Base-by-base conservation (phyloP, 2,797 vertebrate species). In the Arnoldichthys spilopterus region DNA sequence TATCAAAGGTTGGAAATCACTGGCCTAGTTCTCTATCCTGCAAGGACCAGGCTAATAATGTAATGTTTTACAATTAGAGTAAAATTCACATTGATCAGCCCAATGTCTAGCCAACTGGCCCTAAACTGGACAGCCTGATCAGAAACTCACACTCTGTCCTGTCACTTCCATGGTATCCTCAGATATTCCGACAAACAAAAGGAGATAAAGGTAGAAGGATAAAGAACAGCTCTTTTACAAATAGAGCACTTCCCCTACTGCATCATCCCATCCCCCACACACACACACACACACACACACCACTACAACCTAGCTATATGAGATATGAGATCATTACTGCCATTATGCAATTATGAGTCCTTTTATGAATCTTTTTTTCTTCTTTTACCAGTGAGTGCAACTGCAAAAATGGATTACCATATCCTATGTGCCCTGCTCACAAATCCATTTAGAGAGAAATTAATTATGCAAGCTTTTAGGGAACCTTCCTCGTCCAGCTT, bases 291-390 rank as follows among this genome's bases (percentile, higher is more conserved):
- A 74, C 76, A 58, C 70, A 63, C 47, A 77, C 56, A 77, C 20
- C 62, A 53, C 66, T 30, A 76, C 53, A 58, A 45, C 78, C 84
- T 82, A 91, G 87, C 88, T 90, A 87, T 83, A 84, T 89, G 87
- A 85, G 86, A 90, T 89, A 85, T 74, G 72, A 86, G 81, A 90
- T 89, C 82, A 88, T 86, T 91, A 67, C 81, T 83, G 81, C 90
- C 87, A 93, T 91, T 92, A 91, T 88, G 87, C 88, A 90, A 93
- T 93, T 93, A 91, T 88, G 88, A 88, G 87, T 89, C 73, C 86
- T 70, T 3, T 43, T 43, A 43, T 9, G 40, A 43, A 16, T 68
- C 15, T 92, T 83, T 88, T 74, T 22, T 40, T 68, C 15, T 92
- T 83, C 88, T 43, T 66, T 43, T 24, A 6, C 58, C n/a, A 73